phyloP scores from a whole-genome alignment of 2,113 vertebrate species.

The Uropsilus gracilis region DNA sequence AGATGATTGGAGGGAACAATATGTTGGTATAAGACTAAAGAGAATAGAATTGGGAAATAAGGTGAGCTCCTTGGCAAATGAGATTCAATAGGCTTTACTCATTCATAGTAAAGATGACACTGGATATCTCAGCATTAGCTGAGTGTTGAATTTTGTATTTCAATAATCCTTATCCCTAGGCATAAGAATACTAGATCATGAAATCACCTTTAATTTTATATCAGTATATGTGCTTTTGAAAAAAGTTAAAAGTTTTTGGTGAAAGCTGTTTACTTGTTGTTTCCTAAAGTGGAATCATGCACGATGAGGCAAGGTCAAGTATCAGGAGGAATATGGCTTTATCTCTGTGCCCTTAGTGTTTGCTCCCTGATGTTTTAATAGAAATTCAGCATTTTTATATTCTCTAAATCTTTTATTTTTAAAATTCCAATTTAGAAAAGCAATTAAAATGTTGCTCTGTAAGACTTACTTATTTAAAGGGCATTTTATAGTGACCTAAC shows the following conservation, averaged over 20 bases:
- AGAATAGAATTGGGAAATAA: neutral
- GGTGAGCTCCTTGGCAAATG: neutral
- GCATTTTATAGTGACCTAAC: neutral
- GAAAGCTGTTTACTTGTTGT: neutral
- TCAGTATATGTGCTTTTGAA: neutral
- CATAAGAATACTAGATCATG: neutral
- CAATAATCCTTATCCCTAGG: neutral
- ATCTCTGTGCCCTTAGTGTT: neutral
- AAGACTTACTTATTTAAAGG: neutral
- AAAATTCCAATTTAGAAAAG: too few relatives aligned
- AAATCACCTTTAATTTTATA: neutral
- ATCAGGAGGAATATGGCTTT: neutral
- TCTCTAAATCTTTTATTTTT: neutral
- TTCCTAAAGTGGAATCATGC: neutral
- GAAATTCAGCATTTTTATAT: neutral
- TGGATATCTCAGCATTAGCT: neutral
- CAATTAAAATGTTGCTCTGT: neutral
- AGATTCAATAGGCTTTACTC: neutral
- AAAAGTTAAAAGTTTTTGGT: neutral
- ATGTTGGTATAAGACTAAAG: neutral
- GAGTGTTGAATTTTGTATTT: neutral
- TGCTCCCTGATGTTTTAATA: neutral
- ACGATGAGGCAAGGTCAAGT: neutral
- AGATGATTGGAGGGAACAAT: neutral
- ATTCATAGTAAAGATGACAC: neutral